Percentiles rank a stretch among this genome's conserved stretches.
phyloP scores from a whole-genome alignment of 2,113 vertebrate genomes.

The Myocastor coypus region DNA sequence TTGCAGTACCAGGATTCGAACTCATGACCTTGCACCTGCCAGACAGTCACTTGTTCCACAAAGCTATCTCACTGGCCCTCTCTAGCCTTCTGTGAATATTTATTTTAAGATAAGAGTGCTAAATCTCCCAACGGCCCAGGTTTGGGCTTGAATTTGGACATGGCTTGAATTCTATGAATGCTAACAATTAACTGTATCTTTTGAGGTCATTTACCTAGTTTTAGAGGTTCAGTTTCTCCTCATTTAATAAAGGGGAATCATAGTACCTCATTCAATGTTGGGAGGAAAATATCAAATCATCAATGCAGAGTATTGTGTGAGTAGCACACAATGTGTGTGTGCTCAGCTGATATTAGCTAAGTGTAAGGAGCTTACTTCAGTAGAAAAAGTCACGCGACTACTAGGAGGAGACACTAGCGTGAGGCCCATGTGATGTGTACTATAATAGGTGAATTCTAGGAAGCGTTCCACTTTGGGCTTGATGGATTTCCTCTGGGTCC shows the following conservation, averaged over 20 bases:
- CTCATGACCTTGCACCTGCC: no score
- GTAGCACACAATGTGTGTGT: background rate
- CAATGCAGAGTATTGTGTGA: background rate
- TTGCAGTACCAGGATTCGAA: no score
- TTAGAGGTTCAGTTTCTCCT: background rate
- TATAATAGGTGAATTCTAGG: background rate
- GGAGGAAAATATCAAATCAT: background rate
- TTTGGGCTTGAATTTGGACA: background rate
- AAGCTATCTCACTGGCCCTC: no score
- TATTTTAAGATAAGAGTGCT: background rate
- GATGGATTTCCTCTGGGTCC: background rate
- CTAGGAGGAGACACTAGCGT: background rate
- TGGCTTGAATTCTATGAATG: background rate
- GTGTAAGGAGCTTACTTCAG: background rate
- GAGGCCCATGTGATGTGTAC: background rate
- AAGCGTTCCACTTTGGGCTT: background rate
- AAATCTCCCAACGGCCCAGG: background rate
- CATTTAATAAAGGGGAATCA: background rate
- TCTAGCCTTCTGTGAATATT: background rate
- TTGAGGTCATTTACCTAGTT: background rate
- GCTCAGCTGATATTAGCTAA: background rate
- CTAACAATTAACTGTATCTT: background rate
- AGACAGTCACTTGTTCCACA: no score
- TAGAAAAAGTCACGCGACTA: background rate
- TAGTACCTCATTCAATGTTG: background rate